Base-by-base conservation (phyloP, 2,113 vertebrate genomes). In the Lepidothrix coronata region DNA sequence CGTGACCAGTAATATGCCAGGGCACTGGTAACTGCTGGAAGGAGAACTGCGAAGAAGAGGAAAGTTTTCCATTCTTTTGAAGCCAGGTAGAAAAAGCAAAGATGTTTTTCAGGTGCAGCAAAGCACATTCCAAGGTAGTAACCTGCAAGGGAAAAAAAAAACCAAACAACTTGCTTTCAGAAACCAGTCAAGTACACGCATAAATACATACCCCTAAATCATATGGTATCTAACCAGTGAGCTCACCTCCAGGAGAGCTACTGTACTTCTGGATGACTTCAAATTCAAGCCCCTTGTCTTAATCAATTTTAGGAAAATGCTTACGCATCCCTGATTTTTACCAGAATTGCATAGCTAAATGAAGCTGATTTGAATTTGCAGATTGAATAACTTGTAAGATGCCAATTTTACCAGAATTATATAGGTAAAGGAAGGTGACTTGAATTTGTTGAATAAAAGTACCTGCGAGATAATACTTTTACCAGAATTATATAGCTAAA, bases 111-210 rank as follows among this genome's bases (percentile, higher is more conserved):
- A 13, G 99, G 98, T 61, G 98, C 98, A 27, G 99, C 99, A 4
- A 99, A 94, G 93, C 99, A 99, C 99, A 99, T 99, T 27, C 99
- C 99, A 72, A 98, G 37, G 63, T 99, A 99, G 97, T 99, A 99
- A 85, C 99, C 99, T 99, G 95, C 80, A 89, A 96, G 33, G 54
- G 52, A 39, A 91, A 22, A 66, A 22, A 66, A 31, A 91, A 14
- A 11, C 39, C 39, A 35, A 12, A 33, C 14, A 24, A 10, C 6
- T 41, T 39, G 19, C 12, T 93, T 87, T 94, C 35, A 97, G 84
- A 81, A 94, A 44, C 30, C 39, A 89, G 49, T 39, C 22, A 74
- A 88, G 37, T 33, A 48, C n/a, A n/a, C 0, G 2, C 14, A 44
- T 27, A 52, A 78, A 51, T 10, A 30, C 4, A 30, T 15, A 30